Base-by-base conservation (phyloP, 2,113 vertebrate genomes). In the Stictonetta naevosa region DNA sequence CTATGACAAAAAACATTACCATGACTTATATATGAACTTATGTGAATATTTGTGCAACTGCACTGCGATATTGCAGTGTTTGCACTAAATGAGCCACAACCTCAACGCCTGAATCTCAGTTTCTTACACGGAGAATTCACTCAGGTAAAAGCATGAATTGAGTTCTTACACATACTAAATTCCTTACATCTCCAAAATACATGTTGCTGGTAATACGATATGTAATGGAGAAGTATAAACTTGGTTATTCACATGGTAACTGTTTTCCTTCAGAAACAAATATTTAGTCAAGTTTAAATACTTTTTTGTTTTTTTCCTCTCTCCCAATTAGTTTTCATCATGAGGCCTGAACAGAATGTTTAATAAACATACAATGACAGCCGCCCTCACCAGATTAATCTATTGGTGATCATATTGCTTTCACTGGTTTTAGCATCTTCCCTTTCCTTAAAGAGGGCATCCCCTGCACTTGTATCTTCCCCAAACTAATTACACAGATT, bases 181-280 rank as follows among this genome's bases (percentile, higher is more conserved):
- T 36, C 42, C 33, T 56, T 33, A 1, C 8, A 21, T 29, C 38
- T 75, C 22, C 7, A 14, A 69, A 77, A 52, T 33, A 42, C 1
- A 0, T 50, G 12, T 17, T 20, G 6, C 29, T 20, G 46, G 14
- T 28, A 52, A 50, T 10, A 38, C 0, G 2, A 25, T 38, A 53
- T 53, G 8, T 20, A 42, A 3, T 34, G 55, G 66, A 59, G 33
- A 64, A 62, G 8, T 13, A 25, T 44, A 18, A 55, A 8, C 6
- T 38, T 23, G 3, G 3, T 52, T 59, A 55, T 58, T 38, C 52
- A 55, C 58, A 50, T 0, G 0, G 7, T 38, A 19, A 5, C 4
- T 60, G 8, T 7, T 33, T 78, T 72, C 1, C 36, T 77, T 59
- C 12, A 34, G 46, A 78, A 83, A 63, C 7, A 74, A 74, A 38